Evolutionary conservation across 1,140 invertebrate genomes (phyloP), one percentile per base, ranked within the genome.

Genomic region (Eufriesea mexicana): DNA sequence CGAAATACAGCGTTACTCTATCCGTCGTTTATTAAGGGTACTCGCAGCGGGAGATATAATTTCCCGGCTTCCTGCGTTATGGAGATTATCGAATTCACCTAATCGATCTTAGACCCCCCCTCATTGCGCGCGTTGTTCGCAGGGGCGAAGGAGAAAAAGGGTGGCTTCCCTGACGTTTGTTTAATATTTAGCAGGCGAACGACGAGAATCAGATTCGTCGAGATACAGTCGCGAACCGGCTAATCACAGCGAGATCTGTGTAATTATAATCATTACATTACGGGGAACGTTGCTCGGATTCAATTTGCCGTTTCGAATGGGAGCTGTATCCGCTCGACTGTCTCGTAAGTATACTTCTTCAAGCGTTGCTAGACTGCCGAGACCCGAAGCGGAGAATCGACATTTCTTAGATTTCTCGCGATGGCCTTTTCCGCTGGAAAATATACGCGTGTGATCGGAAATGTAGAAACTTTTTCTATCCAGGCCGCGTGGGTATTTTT

Each of bases 211-310:
- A 35, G 70, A 72, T 72, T 35, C 10, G 28, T 72, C 12, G 51
- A 72, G 70, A 72, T 72, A 54, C 10, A 72, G 28, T 55, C 51
- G 47, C 14, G n/a, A 49, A 16, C 18, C 25, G 25, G 20, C 28
- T 72, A 72, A 72, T 72, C 70, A n/a, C 12, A 9, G 20, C 5
- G 28, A 23, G 42, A 72, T 72, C 70, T 72, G 49, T 72, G 51
- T 72, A 72, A 72, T 72, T 72, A 55, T 72, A 72, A 72, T 42
- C 28, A 51, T 7, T 55, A 23, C 20, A 72, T 55, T 72, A 42
- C 47, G 12, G 23, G 9, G 68, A 71, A 71, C 18, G 20, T 42
- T 55, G 20, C 9, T 23, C 18, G 23, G 35, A 55, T 55, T 72
- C 18, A 72, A 55, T 55, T 72, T 72, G 2, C 49, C 61, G 61